Evolutionary conservation across 2,888 invertebrate genomes (phyloP), one percentile per base, ranked within the genome.

Genomic region (Philhelius pedissequus): DNA sequence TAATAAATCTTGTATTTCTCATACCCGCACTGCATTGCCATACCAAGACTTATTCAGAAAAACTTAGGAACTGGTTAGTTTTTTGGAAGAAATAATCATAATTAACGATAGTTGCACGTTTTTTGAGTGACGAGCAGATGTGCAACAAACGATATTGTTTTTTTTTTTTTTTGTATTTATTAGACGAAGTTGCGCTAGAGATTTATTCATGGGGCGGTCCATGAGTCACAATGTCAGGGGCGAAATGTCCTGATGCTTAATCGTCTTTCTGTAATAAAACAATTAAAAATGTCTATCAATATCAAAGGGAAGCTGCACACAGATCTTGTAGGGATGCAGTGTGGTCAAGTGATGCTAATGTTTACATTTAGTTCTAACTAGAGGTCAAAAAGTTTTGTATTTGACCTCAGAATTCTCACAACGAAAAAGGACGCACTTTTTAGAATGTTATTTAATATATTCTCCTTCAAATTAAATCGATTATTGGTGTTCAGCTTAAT

Each of bases 201-300:
- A 79, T 83, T 83, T 83, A 83, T 83, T 83, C 58, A 75, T 79
- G 83, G 83, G 83, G 83, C 79, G 83, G 79, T 71, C 52, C 22
- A 60, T 71, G 77, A 77, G 77, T 74, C 82, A 79, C 8, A 64
- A 62, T 43, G 73, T 62, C 40, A 79, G 38, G 38, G 48, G 69
- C 56, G 15, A 54, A 56, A 54, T 58, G 50, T 76, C 50, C 54
- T 68, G 35, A 38, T 22, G 18, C 27, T 32, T 64, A 48, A 48
- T 64, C 64, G 64, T 32, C 20, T 64, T 64, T 64, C 20, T 32
- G 22, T 32, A 64, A 64, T 64, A 48, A 64, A 64, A 64, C 32
- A 48, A 48, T 48, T 27, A 45, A 48, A 48, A 64, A n/a, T 9
- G 7, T 6, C 20, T 30, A 32, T 64, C n/a, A 35, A 32, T 9